Conservation (phyloP, 2,888 invertebrate species). For the Tetrapedia diversipes region DNA sequence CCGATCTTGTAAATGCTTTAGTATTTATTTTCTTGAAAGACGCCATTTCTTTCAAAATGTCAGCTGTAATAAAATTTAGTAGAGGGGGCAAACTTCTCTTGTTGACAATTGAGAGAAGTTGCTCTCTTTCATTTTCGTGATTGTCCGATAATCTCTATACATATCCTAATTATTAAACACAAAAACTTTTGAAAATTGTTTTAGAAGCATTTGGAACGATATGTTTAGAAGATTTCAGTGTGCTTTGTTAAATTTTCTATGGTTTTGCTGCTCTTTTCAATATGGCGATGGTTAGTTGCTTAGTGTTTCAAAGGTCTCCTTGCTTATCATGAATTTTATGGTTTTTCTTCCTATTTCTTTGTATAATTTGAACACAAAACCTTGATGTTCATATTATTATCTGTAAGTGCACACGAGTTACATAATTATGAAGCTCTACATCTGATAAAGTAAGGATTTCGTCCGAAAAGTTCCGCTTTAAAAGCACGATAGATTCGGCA, state of each 20-base stretch:
- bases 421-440: conserved; percentile 32
- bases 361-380: conserved; percentile 37
- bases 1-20: conserved; percentile 87
- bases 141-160: conserved; percentile 1
- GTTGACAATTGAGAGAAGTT: conserved; percentile 59
- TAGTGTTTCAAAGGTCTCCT: conserved; percentile 56
- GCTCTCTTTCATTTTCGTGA: conserved; percentile 13
- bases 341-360: conserved; percentile 41
- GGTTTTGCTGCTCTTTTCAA: conserved; percentile 67
- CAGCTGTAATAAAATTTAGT: conserved; percentile 50
- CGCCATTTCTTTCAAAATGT: conserved; percentile 81
- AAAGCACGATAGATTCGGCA: conserved; percentile 58
- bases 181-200: conserved; percentile 7
- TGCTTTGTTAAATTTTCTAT: conserved; percentile 39
- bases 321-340: conserved; percentile 63
- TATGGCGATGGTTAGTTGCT: conserved; percentile 71
- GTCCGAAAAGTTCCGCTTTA: conserved; percentile 29
- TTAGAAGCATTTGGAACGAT: neutral
- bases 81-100: conserved; percentile 53
- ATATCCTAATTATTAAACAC: neutral
- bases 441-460: conserved; percentile 30
- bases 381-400: conserved; percentile 33
- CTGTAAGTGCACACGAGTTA: conserved; percentile 19
- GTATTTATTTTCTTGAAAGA: conserved; percentile 89
- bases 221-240: conserved; percentile 34